phyloP scores from a whole-genome alignment of 2,797 vertebrate genomes.

The Halcyon leucocephala region DNA sequence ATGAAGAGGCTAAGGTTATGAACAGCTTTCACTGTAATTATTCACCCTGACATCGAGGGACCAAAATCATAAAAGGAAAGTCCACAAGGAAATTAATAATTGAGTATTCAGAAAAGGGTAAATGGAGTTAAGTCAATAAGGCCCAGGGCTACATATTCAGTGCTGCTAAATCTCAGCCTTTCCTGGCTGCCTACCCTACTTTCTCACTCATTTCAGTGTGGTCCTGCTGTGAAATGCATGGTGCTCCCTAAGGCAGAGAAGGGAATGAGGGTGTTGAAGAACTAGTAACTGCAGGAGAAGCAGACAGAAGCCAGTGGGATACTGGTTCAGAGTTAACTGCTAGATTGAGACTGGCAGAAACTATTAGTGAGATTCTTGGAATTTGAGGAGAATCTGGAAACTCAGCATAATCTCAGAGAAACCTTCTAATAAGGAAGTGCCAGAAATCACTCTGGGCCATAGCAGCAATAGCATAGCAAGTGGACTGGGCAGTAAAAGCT shows the following conservation, averaged over 20 bases:
- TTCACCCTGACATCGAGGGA: conserved; percentile 32
- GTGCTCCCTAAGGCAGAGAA: neutral
- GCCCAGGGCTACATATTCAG: conserved; percentile 33
- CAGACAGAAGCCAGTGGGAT: neutral
- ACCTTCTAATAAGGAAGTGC: neutral
- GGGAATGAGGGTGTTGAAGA: neutral
- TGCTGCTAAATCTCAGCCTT: conserved; percentile 21
- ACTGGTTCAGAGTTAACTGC: neutral
- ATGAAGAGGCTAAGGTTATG: neutral
- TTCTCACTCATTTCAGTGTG: neutral
- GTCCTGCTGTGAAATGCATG: conserved; percentile 8
- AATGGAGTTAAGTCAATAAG: conserved; percentile 58
- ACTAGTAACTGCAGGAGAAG: neutral
- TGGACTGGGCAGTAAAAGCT: neutral
- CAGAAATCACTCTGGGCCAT: neutral
- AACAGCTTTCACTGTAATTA: conserved; percentile 34
- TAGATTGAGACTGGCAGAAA: neutral
- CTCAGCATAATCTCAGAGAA: neutral
- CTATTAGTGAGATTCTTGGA: neutral
- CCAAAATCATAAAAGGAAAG: conserved; percentile 31
- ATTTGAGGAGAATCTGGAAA: neutral
- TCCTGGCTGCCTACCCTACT: neutral
- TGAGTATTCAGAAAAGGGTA: conserved; percentile 46
- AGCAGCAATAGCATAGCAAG: neutral
- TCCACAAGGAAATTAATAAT: conserved; percentile 62